Conservation (phyloP, 2,888 invertebrate genomes). For the Ischnura elegans region DNA sequence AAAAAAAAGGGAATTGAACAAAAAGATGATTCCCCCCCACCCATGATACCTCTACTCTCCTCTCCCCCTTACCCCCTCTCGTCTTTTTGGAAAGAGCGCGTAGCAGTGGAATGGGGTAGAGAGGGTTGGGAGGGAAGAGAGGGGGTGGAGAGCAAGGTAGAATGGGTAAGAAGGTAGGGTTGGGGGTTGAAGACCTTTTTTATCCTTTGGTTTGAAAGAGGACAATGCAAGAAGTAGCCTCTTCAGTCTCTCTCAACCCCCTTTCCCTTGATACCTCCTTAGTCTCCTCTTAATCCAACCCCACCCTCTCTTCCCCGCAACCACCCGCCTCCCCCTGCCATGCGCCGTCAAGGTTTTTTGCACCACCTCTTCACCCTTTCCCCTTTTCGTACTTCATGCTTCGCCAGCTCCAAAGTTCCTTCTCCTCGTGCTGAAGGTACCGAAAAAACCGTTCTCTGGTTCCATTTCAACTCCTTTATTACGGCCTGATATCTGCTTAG, state of each 20-base stretch:
- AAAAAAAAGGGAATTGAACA: not conserved
- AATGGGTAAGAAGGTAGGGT: not conserved
- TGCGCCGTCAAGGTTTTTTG: not conserved
- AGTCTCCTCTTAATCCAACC: not conserved
- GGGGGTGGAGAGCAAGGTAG: not conserved
- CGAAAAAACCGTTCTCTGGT: not conserved
- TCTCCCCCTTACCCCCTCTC: not conserved
- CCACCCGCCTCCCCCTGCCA: not conserved
- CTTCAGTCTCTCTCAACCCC: conserved; percentile 49
- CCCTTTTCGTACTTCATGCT: not conserved
- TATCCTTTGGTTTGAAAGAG: conserved; percentile 61
- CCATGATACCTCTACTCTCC: not conserved
- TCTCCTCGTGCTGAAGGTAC: not conserved
- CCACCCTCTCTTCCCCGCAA: not conserved
- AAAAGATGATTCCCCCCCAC: not conserved
- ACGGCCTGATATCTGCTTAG: no score
- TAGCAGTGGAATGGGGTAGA: not conserved
- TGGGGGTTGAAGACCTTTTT: conserved; percentile 45
- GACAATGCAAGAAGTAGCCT: conserved; percentile 59
- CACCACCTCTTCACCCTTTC: not conserved
- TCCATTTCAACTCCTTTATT: not conserved
- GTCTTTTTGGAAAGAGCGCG: conserved; percentile 5
- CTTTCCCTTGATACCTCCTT: not conserved
- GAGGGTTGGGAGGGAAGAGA: not conserved
- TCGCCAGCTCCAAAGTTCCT: not conserved